Evolutionary conservation across 2,888 invertebrate species (phyloP), one percentile per base, ranked within the genome.

Genomic region (Drosophila paucipuncta): DNA sequence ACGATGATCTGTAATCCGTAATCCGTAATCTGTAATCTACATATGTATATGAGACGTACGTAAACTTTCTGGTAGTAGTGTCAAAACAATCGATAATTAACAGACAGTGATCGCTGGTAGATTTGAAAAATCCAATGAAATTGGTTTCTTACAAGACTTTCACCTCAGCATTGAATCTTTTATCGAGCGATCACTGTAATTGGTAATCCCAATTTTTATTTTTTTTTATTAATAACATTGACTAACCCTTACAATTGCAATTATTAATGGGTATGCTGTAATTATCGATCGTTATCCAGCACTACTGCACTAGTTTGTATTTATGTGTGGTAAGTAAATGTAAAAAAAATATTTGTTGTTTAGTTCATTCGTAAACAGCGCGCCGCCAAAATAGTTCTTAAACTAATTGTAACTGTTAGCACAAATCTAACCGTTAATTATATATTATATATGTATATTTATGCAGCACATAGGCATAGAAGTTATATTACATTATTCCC

Each of bases 1-100:
- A 99, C 92, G 99, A 98, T 88, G 99, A 99, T 94, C 94, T 97
- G 89, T 97, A 95, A 47, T 47, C 25, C 22, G 41, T 30, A 30
- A 30, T 6, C 30, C n/a, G 43, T 22, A 47, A 47, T 47, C 16
- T 47, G 47, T 47, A 94, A 35, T 60, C 25, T 35, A 30, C 41
- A 18, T 37, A 49, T 72, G 60, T 53, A 35, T 43, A 16, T 67
- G 13, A 43, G 33, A 50, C 43, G 39, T 64, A 69, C 43, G 73
- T 73, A 52, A 65, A 39, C 37, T 78, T 59, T 41, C 77, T 65
- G 25, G 41, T 30, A 33, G 61, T 30, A 16, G 57, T 65, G 73
- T 61, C 60, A 58, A 60, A 67, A 33, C 59, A n/a, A 71, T 81
- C 47, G 74, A 68, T 31, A n/a, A 35, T 33, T 50, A 16, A 9